These are phyloP conservation scores for Euproctis similis DNA, from an alignment of 2,888 invertebrate species.

Conservation along the genomic window DNA sequence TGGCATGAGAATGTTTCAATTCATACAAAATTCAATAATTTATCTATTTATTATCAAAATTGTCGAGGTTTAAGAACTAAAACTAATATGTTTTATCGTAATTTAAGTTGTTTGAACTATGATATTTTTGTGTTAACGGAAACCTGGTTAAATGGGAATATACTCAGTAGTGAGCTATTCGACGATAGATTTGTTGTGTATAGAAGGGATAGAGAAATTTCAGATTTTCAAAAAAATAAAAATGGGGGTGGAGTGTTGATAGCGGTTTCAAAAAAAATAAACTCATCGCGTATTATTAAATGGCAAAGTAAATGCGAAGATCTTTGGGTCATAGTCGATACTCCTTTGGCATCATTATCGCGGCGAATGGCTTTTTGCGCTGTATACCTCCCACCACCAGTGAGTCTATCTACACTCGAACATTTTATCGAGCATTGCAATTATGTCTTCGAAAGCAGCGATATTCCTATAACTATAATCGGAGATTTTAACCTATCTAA, in stretches of 20 bases:
- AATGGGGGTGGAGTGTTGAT: too few relatives aligned
- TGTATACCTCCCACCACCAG: background rate
- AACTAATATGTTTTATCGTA: conserved; percentile 8
- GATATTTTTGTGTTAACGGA: conserved; percentile 5
- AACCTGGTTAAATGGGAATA: conserved; percentile 2
- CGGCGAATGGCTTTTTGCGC: background rate
- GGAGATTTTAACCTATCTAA: too few relatives aligned
- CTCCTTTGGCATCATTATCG: background rate
- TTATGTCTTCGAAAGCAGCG: background rate
- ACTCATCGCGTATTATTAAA: conserved; percentile 2
- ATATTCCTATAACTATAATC: background rate
- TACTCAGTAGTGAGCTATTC: conserved; percentile 8
- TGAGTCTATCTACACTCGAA: background rate
- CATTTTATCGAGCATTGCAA: background rate
- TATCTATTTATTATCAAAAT: conserved; percentile 10
- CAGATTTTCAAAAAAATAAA: conserved; percentile 2
- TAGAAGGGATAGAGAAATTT: conserved; percentile 4
- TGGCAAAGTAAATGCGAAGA: conserved; percentile 11
- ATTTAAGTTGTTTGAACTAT: conserved; percentile 5
- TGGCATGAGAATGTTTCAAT: too few relatives aligned
- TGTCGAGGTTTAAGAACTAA: conserved; percentile 9
- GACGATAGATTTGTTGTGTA: conserved; percentile 3
- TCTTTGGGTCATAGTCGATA: conserved; percentile 7
- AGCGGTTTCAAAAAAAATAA: conserved; percentile 3
- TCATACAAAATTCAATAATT: conserved; percentile 4